Evolutionary conservation across 2,888 invertebrate genomes (phyloP), one percentile per base, ranked within the genome.

Genomic region (Polydesmus complanatus): DNA sequence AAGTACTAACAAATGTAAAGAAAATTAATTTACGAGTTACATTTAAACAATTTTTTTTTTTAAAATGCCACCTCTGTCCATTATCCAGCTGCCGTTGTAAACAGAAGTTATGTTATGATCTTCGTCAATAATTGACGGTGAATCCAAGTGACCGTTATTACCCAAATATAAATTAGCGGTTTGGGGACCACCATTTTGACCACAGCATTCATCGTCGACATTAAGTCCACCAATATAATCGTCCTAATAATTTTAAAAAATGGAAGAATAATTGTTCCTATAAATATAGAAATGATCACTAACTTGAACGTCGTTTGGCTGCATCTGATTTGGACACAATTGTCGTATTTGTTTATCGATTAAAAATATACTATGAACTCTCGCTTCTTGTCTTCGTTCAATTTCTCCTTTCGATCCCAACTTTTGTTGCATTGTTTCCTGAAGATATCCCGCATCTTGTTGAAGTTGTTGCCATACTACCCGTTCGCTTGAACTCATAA

Each of bases 51-150:
- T 8, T 14, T 37, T 8, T 37, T 37, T 8, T 14, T 37, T 8
- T 37, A 5, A 37, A 37, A 37, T 14, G 37, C 8, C 14, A 70
- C 70, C 70, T 68, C 68, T 76, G 68, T 79, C 80, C 51, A 80
- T 77, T 3, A 81, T 81, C 82, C 82, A 82, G 18, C 80, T 79
- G n/a, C 81, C 81, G 67, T 80, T 80, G 68, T 79, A 80, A 61
- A 79, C 73, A 51, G 76, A 73, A 14, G 76, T 73, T 61, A 78
- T 65, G 65, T 70, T 72, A 64, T 64, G 52, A 3, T 27, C 19
- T 19, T 58, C 54, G 14, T 48, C 58, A 51, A 49, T 53, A 19
- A 26, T 18, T 19, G 51, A 23, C 23, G 56, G 57, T 19, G 56
- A 57, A 52, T 56, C 56, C 54, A 48, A n/a, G 19, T 57, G 49